Base-by-base conservation (phyloP, 2,797 vertebrate species). In the Hyperoplus lanceolatus region DNA sequence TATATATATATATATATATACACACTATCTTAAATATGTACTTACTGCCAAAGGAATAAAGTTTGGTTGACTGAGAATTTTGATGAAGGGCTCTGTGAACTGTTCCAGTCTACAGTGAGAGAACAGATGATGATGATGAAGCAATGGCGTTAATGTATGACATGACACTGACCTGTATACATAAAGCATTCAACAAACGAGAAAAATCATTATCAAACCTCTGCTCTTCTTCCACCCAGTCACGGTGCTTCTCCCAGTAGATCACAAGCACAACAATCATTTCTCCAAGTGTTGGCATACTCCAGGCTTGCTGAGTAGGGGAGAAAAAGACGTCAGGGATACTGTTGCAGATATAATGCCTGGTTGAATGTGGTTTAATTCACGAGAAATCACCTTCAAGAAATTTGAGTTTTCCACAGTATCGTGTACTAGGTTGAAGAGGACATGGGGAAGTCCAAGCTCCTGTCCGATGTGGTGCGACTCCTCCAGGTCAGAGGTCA, bases 231-330 rank as follows among this genome's bases (percentile, higher is more conserved):
- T 94, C 81, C 78, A 94, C 88, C 94, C 94, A 93, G 80, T 92
- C 92, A 54, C 86, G 82, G 62, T 95, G 83, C 14, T 89, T 95
- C 77, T 95, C 92, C 94, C 96, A 97, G 91, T 95, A 97, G 82
- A 92, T 54, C 70, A 94, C 57, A 39, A 96, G 90, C 72, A 95
- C 93, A 41, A 77, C 58, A 13, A 97, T 83, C 16, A 97, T 91
- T 78, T 97, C 90, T 81, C 84, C 93, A 54, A 96, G 87, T 42
- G 95, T 86, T 0, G 78, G 45, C 0, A 94, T 82, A 83, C 91
- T 95, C 95, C 95, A 95, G 6, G 92, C 90, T 45, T 96, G 93
- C 97, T 97, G 71, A 60, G 62, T 16, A 78, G 18, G 61, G 12
- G 50, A 49, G 56, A 68, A 54, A 82, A 21, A 16, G 29, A 60